phyloP scores from a whole-genome alignment of 2,113 vertebrate species.

The Cyphomyrus discorhynchus region DNA sequence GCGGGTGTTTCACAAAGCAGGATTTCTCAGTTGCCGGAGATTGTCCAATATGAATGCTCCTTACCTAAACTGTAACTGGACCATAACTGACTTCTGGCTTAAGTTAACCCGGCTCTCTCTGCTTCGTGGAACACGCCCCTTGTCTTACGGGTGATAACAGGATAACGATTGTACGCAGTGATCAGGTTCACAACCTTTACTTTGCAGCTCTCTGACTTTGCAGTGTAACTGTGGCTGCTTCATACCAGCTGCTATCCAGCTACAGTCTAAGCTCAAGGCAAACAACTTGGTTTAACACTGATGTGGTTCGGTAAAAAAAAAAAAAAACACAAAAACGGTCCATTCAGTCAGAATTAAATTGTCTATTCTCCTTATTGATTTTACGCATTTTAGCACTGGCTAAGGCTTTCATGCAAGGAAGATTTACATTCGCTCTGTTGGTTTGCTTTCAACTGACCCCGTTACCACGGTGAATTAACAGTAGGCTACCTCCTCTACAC shows the following conservation, averaged over 20 bases:
- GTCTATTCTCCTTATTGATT: neutral
- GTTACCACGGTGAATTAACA: neutral
- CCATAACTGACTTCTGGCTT: neutral
- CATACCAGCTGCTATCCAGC: neutral
- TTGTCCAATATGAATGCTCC: neutral
- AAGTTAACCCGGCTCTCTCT: neutral
- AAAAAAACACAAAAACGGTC: neutral
- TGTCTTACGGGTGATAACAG: neutral
- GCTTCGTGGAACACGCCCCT: neutral
- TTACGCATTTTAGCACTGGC: neutral
- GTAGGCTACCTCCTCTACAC: neutral
- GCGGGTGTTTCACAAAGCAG: neutral
- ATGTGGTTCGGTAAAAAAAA: neutral
- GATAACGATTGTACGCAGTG: neutral
- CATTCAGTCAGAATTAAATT: neutral
- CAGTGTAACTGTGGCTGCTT: neutral
- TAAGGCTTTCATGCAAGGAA: neutral
- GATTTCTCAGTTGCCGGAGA: neutral
- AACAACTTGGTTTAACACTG: neutral
- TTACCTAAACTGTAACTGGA: neutral
- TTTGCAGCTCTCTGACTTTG: neutral
- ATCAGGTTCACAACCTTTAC: neutral
- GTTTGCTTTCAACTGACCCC: neutral
- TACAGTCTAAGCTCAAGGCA: neutral
- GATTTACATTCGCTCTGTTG: neutral